A percentile compares a stretch with the other conserved stretches of the same genome.
phyloP scores from a whole-genome alignment of 2,888 invertebrate species.

The Andrena hattorfiana region DNA sequence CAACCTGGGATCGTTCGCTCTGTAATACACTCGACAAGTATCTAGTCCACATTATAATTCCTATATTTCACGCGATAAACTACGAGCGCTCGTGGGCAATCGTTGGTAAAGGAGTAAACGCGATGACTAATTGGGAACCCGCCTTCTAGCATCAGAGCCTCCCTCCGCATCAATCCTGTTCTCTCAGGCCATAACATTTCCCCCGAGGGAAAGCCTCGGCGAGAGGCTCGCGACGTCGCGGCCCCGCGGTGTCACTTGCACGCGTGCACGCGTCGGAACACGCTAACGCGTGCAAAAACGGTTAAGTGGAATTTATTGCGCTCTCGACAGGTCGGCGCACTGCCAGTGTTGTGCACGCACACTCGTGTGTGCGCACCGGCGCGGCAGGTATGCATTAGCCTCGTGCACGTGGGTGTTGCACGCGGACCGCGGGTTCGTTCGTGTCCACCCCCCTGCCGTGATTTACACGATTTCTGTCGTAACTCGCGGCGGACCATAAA shows the following conservation, averaged over 20 bases:
- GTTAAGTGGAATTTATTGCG: slow-evolving; percentile 76
- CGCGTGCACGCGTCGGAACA: slow-evolving; percentile 53
- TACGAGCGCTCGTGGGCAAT: no score
- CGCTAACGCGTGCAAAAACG: slow-evolving; percentile 61
- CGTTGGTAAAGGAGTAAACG: no score
- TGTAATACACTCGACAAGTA: background rate
- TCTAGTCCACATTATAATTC: no score
- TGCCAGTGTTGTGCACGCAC: slow-evolving; percentile 56
- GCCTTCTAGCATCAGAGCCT: background rate
- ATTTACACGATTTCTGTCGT: slow-evolving; percentile 71
- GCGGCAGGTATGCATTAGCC: slow-evolving; percentile 44
- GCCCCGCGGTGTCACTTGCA: slow-evolving; percentile 22
- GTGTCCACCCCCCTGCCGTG: slow-evolving; percentile 53
- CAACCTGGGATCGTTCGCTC: slow-evolving; percentile 1
- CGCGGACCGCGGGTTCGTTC: slow-evolving; percentile 23
- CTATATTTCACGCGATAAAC: no score
- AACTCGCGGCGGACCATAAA: slow-evolving; percentile 72
- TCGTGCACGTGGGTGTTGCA: slow-evolving; percentile 51
- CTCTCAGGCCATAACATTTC: background rate
- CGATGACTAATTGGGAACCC: no score
- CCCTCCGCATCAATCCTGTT: background rate
- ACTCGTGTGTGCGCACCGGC: background rate
- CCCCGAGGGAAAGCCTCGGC: background rate
- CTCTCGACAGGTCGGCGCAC: slow-evolving; percentile 69
- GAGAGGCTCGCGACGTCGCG: background rate